Evolutionary conservation across 2,797 vertebrate genomes (phyloP), one percentile per base, ranked within the genome.

Genomic region (Megalops cyprinoides): DNA sequence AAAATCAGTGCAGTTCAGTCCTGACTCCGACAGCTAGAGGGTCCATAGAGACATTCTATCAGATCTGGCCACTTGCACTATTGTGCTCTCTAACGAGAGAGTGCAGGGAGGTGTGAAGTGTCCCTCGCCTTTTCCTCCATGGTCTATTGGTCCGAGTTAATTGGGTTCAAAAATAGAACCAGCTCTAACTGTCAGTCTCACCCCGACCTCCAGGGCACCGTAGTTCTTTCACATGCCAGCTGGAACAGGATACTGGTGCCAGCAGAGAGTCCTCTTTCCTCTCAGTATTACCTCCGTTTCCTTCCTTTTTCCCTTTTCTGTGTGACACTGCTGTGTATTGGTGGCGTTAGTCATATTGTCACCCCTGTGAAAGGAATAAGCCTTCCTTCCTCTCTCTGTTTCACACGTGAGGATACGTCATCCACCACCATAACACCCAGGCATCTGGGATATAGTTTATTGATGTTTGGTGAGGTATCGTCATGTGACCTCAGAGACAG

Each of bases 401-500:
- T n/a, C n/a, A n/a, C n/a, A n/a, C n/a, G n/a, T n/a, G n/a, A n/a
- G n/a, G n/a, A n/a, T n/a, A n/a, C n/a, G n/a, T n/a, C n/a, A 10
- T 8, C 25, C 12, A 6, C n/a, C 58, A 4, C 25, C 6, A 4
- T 6, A 31, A 28, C 5, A 14, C 58, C 20, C 58, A 12, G 58
- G 58, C 1, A 58, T 8, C 58, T 62, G 5, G n/a, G 23, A 6
- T 25, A 62, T 25, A 25, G 58, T 31, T 62, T 58, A 6, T 58
- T 18, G 20, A 28, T 28, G 12, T 15, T 78, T 28, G 71, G 46
- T 76, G 49, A 39, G 62, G 37, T 83, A 20, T 51, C 10, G 23
- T 85, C 82, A 82, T 79, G 76, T 84, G 12, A 74, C 34, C n/a
- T n/a, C n/a, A n/a, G n/a, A n/a, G n/a, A n/a, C n/a, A 39, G 73